phyloP scores from a whole-genome alignment of 2,888 invertebrate species.

The Litoditis marina region DNA sequence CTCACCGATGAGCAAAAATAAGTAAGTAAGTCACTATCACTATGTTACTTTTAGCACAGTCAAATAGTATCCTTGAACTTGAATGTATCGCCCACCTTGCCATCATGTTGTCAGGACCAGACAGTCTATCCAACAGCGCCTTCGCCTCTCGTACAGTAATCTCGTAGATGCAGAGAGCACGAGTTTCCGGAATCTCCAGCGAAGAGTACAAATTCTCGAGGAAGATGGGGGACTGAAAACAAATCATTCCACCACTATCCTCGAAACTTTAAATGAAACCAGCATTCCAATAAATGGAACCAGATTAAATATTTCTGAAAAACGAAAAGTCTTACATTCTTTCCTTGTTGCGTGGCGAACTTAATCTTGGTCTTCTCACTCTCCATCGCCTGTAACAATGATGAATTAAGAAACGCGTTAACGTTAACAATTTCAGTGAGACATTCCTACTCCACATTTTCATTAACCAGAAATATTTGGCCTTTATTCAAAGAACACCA shows the following conservation, averaged over 20 bases:
- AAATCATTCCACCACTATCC: too few species aligned
- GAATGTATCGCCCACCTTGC: not conserved
- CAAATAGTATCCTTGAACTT: not conserved
- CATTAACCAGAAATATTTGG: too few species aligned
- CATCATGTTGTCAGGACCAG: conserved; percentile 27
- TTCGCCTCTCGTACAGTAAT: conserved; percentile 39
- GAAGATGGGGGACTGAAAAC: conserved; percentile 40
- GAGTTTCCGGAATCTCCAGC: conserved; percentile 56
- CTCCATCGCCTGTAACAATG: conserved; percentile 36
- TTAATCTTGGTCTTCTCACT: conserved; percentile 54
- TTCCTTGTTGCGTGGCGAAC: conserved; percentile 51
- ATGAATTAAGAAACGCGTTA: not conserved
- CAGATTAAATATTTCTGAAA: not conserved
- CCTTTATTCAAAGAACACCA: too few species aligned
- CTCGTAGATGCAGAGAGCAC: conserved; percentile 53
- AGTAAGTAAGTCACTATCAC: not conserved
- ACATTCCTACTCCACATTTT: too few species aligned
- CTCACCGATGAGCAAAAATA: not conserved
- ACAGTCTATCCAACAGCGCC: conserved; percentile 25
- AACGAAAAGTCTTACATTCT: conserved; percentile 29
- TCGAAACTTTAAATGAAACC: too few species aligned
- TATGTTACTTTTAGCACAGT: not conserved
- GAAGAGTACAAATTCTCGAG: conserved; percentile 47
- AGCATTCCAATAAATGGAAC: too few species aligned
- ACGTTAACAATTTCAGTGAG: too few species aligned